These are phyloP conservation scores for Gallinago solitaria DNA, from an alignment of 2,797 vertebrate genomes.

Conservation along the genomic window DNA sequence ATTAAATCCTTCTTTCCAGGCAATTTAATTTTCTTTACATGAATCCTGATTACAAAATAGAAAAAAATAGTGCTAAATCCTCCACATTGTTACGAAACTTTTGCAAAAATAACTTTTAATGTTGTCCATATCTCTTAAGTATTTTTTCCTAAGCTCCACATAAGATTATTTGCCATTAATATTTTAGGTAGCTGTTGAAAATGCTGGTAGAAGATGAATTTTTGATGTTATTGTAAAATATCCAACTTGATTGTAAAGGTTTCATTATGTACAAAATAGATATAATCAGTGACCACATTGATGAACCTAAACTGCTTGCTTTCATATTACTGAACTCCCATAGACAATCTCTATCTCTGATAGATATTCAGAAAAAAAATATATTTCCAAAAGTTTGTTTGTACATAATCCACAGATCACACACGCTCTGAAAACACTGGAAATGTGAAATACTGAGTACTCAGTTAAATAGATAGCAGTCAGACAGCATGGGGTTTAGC, in stretches of 20 bases:
- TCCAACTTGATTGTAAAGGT: not conserved
- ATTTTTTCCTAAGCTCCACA: not conserved
- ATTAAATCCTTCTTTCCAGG: not conserved
- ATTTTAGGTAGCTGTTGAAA: constrained; percentile 1
- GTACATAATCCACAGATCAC: not conserved
- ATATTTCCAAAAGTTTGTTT: not conserved
- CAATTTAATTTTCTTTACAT: not conserved
- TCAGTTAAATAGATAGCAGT: not conserved
- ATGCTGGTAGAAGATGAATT: not conserved
- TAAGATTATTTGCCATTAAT: not conserved
- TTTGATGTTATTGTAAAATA: not conserved
- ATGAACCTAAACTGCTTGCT: not conserved
- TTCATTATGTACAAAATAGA: not conserved
- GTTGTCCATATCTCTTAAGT: not conserved
- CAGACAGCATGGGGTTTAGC: not conserved
- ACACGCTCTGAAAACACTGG: not conserved
- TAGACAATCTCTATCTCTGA: not conserved
- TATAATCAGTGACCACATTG: not conserved
- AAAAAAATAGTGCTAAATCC: not conserved
- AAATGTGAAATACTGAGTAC: not conserved
- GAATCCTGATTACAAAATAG: not conserved
- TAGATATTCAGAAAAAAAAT: not conserved
- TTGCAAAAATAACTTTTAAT: not conserved
- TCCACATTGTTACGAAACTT: not conserved
- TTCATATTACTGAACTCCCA: not conserved